Evolutionary conservation across 1,140 invertebrate genomes (phyloP).

Genomic region (Liolophura sinensis): DNA sequence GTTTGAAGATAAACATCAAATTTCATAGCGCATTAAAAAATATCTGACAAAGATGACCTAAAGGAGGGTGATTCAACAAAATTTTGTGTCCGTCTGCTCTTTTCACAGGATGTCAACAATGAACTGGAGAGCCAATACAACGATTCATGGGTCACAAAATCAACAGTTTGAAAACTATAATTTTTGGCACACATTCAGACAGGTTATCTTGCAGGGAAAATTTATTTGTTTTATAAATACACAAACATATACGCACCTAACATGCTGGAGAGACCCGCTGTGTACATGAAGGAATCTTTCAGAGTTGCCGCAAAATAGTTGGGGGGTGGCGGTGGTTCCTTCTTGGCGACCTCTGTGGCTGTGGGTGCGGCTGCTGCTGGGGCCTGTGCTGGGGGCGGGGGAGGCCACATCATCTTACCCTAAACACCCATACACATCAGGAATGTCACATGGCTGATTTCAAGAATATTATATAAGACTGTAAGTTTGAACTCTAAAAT

Average conservation of each 20-base stretch:
- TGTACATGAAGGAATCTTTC: conserved; percentile 74
- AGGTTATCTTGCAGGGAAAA: conserved; percentile 10
- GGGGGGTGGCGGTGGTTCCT: conserved; percentile 57
- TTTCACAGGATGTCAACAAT: too few relatives aligned
- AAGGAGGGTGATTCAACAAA: too few relatives aligned
- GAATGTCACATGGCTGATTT: too few relatives aligned
- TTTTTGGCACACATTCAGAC: conserved; percentile 10
- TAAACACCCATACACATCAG: conserved; percentile 9
- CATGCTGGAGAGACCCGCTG: conserved; percentile 64
- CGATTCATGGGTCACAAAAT: too few relatives aligned
- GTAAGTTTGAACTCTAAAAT: too few relatives aligned
- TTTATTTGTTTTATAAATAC: neutral
- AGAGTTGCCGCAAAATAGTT: conserved; percentile 58
- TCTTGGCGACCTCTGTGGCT: conserved; percentile 44
- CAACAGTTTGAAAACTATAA: neutral
- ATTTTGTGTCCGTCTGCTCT: too few relatives aligned
- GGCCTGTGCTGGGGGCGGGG: conserved; percentile 61
- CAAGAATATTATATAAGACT: too few relatives aligned
- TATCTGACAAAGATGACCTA: too few relatives aligned
- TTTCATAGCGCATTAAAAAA: too few relatives aligned
- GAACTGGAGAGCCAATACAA: too few relatives aligned
- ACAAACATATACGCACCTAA: conserved; percentile 32
- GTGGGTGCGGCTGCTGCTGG: conserved; percentile 42
- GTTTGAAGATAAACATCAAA: too few relatives aligned
- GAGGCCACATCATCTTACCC: conserved; percentile 80